A percentile compares a stretch with the other conserved stretches of the same genome.
These are phyloP conservation scores for Puntigrus tetrazona DNA, from an alignment of 2,113 vertebrate species.

Conservation along the genomic window DNA sequence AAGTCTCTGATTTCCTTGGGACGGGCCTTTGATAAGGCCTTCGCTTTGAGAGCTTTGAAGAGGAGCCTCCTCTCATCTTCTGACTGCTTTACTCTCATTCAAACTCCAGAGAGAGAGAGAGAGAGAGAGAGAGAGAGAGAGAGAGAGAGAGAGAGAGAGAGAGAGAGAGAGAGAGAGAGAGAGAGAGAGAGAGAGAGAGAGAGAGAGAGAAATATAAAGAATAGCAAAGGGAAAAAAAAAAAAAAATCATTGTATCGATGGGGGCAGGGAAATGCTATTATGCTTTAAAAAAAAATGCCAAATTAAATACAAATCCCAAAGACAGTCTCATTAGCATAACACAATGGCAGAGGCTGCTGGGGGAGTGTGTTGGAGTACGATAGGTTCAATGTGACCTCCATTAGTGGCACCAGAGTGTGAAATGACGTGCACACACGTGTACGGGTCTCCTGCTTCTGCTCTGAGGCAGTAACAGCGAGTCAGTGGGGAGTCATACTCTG, in stretches of 20 bases:
- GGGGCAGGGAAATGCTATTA: constrained; percentile 38
- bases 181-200: neutral
- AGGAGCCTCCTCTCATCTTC: constrained; percentile 43
- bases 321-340: neutral
- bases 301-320: constrained; percentile 20
- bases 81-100: constrained; percentile 23
- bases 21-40: constrained; percentile 44
- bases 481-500: constrained; percentile 26
- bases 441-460: constrained; percentile 30
- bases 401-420: constrained; percentile 71
- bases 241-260: constrained; percentile 8
- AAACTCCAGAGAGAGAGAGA: neutral
- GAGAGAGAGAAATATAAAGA: neutral
- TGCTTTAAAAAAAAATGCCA: constrained; percentile 30
- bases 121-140: neutral
- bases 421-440: constrained; percentile 60
- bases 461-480: constrained; percentile 38
- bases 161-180: neutral
- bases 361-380: constrained; percentile 24
- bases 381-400: constrained; percentile 74
- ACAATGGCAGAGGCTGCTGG: constrained; percentile 38
- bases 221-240: neutral
- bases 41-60: constrained; percentile 33
- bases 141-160: neutral
- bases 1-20: constrained; percentile 40